These are phyloP conservation scores for Thyatira batis DNA, from an alignment of 2,888 invertebrate genomes.

Conservation along the genomic window DNA sequence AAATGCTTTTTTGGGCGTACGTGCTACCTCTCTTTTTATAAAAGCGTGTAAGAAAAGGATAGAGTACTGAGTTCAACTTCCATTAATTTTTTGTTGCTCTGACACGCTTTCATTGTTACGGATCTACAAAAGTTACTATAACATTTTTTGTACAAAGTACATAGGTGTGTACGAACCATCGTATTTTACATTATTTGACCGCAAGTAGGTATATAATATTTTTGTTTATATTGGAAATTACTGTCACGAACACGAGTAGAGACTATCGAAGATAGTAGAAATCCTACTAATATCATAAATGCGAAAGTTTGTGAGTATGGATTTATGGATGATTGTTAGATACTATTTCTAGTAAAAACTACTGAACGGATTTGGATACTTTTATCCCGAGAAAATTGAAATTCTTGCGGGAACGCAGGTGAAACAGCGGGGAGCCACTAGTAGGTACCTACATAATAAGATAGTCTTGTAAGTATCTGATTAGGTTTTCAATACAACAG, in stretches of 20 bases:
- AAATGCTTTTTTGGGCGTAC: slow-evolving; percentile 24
- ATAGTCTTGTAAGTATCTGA: too few species aligned
- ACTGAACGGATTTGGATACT: too few species aligned
- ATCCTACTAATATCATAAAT: too few species aligned
- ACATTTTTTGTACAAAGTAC: slow-evolving; percentile 6
- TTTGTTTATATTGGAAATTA: neutral
- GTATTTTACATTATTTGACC: neutral
- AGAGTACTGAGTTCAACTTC: slow-evolving; percentile 47
- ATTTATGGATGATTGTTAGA: too few species aligned
- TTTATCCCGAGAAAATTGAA: too few species aligned
- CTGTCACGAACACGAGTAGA: too few species aligned
- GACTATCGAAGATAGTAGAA: neutral
- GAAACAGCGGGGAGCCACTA: too few species aligned
- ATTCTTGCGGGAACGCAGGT: too few species aligned
- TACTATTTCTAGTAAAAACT: too few species aligned
- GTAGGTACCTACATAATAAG: too few species aligned
- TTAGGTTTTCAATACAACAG: too few species aligned
- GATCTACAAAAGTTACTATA: slow-evolving; percentile 12
- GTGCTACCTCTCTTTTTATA: slow-evolving; percentile 38
- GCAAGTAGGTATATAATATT: neutral
- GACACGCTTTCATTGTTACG: slow-evolving; percentile 45
- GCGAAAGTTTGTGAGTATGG: too few species aligned
- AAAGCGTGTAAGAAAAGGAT: slow-evolving; percentile 38
- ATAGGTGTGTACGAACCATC: neutral
- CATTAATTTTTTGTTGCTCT: slow-evolving; percentile 63